These are phyloP conservation scores for Hyperoplus immaculatus DNA, from an alignment of 2,797 vertebrate genomes.

Conservation along the genomic window DNA sequence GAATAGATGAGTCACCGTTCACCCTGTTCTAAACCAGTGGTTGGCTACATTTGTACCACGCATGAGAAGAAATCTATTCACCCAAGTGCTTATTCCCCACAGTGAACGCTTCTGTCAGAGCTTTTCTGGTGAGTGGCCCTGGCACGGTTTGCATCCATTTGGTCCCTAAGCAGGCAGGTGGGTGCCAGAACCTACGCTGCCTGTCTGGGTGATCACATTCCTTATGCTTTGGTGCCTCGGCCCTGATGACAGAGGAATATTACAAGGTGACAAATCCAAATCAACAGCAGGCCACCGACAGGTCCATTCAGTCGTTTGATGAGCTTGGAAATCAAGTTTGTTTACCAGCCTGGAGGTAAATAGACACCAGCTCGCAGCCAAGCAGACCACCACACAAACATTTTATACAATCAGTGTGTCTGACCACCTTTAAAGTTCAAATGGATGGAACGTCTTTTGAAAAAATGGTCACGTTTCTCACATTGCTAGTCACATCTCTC, in stretches of 20 bases:
- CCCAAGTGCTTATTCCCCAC: slow-evolving; percentile 64
- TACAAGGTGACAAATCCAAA: slow-evolving; percentile 47
- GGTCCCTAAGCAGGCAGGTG: slow-evolving; percentile 54
- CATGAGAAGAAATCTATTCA: slow-evolving; percentile 66
- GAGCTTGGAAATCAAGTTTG: slow-evolving; percentile 37
- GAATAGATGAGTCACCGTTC: slow-evolving; percentile 69
- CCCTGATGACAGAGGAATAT: slow-evolving; percentile 32
- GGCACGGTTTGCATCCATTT: slow-evolving; percentile 49
- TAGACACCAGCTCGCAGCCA: slow-evolving; percentile 17
- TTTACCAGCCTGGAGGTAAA: slow-evolving; percentile 20
- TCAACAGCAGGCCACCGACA: slow-evolving; percentile 11
- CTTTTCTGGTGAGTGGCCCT: slow-evolving; percentile 55
- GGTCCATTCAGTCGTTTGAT: slow-evolving; percentile 10
- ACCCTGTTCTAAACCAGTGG: slow-evolving; percentile 62
- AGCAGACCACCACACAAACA: slow-evolving; percentile 12
- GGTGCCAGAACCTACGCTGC: slow-evolving; percentile 57
- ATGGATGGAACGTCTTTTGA: neutral
- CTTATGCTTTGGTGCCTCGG: slow-evolving; percentile 36
- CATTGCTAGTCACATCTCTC: neutral
- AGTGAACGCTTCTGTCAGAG: slow-evolving; percentile 68
- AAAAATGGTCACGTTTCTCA: slow-evolving; percentile 5
- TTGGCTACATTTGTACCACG: slow-evolving; percentile 62
- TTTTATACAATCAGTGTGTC: neutral
- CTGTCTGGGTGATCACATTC: slow-evolving; percentile 45
- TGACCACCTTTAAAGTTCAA: slow-evolving; percentile 10